Evolutionary conservation across 2,888 invertebrate species (phyloP).

Genomic region (Lamellibrachia satsuma): DNA sequence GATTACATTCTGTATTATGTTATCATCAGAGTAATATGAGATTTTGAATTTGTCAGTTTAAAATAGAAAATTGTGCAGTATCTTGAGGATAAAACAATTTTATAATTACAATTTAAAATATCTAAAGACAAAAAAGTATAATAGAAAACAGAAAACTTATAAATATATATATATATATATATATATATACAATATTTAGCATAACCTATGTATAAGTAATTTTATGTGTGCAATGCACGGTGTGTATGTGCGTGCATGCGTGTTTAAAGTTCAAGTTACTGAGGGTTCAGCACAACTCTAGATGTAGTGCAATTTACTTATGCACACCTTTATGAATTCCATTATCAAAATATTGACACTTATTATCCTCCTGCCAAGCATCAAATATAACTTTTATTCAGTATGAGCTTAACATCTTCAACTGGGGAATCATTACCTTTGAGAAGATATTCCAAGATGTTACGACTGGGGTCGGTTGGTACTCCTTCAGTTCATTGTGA

Average conservation of each 20-base stretch:
- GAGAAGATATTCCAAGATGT: constrained; percentile 22
- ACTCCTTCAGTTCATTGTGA: constrained; percentile 73
- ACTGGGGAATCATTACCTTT: neutral
- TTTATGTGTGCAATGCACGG: neutral
- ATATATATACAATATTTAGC: no score
- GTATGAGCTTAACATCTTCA: neutral
- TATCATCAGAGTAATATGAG: neutral
- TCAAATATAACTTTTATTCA: neutral
- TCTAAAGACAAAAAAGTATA: no score
- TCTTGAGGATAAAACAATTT: neutral
- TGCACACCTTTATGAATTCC: no score
- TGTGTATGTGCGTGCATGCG: neutral
- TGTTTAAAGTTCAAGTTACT: neutral
- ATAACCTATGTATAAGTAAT: neutral
- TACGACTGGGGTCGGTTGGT: constrained; percentile 66
- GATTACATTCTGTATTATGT: neutral
- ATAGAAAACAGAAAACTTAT: no score
- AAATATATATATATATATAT: no score
- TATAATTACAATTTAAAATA: neutral
- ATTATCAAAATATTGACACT: no score
- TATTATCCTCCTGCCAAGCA: no score
- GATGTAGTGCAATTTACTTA: no score
- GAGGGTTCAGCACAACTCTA: no score
- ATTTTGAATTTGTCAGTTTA: neutral
- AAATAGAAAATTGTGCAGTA: neutral